Evolutionary conservation across 1,140 invertebrate genomes (phyloP).

Genomic region (Lordiphosa stackelbergi): DNA sequence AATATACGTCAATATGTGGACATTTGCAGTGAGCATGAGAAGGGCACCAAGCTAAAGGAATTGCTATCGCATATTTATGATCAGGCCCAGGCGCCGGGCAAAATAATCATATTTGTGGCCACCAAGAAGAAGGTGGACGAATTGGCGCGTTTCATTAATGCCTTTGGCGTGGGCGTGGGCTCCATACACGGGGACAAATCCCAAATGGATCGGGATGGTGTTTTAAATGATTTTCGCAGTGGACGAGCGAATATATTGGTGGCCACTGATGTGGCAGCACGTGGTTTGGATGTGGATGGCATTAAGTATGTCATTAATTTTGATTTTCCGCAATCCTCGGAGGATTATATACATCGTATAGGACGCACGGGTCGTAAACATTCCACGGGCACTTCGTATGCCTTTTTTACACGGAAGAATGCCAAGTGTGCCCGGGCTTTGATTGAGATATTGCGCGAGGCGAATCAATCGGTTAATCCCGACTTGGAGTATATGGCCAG

Average conservation of each 20-base stretch:
- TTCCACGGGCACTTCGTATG: slow-evolving; percentile 63
- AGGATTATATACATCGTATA: slow-evolving; percentile 99
- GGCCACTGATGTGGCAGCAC: slow-evolving; percentile 98
- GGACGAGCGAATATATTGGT: slow-evolving; percentile 94
- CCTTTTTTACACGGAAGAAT: slow-evolving; percentile 67
- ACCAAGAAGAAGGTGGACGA: slow-evolving; percentile 98
- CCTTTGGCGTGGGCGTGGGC: slow-evolving; percentile 94
- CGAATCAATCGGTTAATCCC: slow-evolving; percentile 83
- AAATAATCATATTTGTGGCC: slow-evolving; percentile 97
- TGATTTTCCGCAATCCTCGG: slow-evolving; percentile 97
- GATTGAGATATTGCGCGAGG: slow-evolving; percentile 92
- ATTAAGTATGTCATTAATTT: slow-evolving; percentile 99
- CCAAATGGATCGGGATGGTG: slow-evolving; percentile 96
- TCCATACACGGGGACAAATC: slow-evolving; percentile 88
- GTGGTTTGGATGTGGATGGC: slow-evolving; percentile 97
- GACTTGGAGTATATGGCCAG: slow-evolving; percentile 81
- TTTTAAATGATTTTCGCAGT: slow-evolving; percentile 93
- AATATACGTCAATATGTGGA: slow-evolving; percentile 98
- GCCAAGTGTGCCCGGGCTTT: slow-evolving; percentile 88
- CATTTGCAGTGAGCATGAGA: slow-evolving; percentile 93
- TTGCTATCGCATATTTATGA: slow-evolving; percentile 92
- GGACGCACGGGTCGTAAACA: slow-evolving; percentile 92
- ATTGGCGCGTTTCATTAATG: slow-evolving; percentile 90
- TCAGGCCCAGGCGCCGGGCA: slow-evolving; percentile 90
- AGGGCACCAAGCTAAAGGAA: slow-evolving; percentile 91